phyloP scores from a whole-genome alignment of 1,140 invertebrate species.

The Diuraphis noxia region DNA sequence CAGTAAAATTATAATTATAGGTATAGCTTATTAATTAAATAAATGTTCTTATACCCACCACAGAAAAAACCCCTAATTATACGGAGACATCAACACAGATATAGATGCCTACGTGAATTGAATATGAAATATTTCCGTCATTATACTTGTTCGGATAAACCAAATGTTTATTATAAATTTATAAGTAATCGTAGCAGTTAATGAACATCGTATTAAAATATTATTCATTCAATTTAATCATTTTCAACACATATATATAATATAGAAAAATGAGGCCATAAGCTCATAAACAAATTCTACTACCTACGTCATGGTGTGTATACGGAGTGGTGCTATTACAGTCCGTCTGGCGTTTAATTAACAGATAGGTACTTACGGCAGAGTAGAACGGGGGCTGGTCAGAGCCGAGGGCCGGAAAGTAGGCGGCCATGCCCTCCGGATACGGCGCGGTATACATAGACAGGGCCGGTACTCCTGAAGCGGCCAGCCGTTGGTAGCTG shows the following conservation, averaged over 20 bases:
- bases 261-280: too few species aligned
- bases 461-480: slow-evolving; percentile 74
- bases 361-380: slow-evolving; percentile 67
- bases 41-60: neutral
- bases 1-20: neutral
- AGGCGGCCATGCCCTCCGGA: slow-evolving; percentile 75
- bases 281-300: too few species aligned
- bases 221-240: too few species aligned
- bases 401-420: slow-evolving; percentile 77
- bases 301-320: too few species aligned
- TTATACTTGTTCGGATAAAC: neutral
- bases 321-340: too few species aligned
- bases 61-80: neutral
- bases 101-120: neutral
- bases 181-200: neutral
- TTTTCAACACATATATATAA: too few species aligned
- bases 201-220: too few species aligned
- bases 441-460: slow-evolving; percentile 70
- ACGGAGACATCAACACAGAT: neutral
- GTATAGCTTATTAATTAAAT: neutral
- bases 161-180: neutral
- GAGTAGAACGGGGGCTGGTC: slow-evolving; percentile 83
- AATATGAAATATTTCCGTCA: neutral
- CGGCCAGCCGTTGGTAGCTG: slow-evolving; percentile 62
- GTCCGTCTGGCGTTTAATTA: too few species aligned